Conservation (phyloP, 2,797 vertebrate genomes). For the Masticophis lateralis region DNA sequence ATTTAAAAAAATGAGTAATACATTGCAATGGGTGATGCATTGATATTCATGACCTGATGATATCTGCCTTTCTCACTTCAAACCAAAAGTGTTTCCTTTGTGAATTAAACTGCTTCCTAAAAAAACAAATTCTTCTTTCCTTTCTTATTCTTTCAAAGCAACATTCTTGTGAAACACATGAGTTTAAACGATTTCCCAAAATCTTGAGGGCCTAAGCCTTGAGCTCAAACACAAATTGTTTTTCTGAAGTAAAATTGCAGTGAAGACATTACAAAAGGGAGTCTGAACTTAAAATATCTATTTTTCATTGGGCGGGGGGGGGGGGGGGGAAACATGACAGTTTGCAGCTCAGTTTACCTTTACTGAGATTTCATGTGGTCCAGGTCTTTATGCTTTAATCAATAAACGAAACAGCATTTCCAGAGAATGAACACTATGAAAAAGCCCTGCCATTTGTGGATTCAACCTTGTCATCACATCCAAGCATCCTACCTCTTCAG, state of each 20-base stretch:
- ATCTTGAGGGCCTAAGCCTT: background rate
- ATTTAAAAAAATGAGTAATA: no score
- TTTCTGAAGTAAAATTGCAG: slow-evolving; percentile 18
- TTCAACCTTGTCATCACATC: background rate
- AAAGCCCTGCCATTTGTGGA: background rate
- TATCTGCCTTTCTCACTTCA: background rate
- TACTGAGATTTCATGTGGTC: background rate
- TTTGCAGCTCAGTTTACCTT: background rate
- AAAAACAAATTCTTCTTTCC: background rate
- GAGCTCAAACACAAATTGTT: slow-evolving; percentile 20
- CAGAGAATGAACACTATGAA: background rate
- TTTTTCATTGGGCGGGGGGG: slow-evolving; percentile 2
- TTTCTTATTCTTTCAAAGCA: slow-evolving; percentile 9
- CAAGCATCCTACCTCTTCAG: background rate
- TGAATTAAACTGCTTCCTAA: background rate
- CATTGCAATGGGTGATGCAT: background rate
- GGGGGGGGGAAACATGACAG: background rate
- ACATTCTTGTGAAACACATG: slow-evolving; percentile 8
- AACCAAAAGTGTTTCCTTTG: background rate
- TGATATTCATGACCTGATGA: background rate
- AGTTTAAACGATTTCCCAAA: slow-evolving; percentile 25
- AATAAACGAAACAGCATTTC: background rate
- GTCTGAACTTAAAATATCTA: background rate
- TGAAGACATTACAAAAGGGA: background rate
- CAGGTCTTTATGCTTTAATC: background rate